These are phyloP conservation scores for Operophtera brumata DNA, from an alignment of 2,888 invertebrate species.

Conservation along the genomic window DNA sequence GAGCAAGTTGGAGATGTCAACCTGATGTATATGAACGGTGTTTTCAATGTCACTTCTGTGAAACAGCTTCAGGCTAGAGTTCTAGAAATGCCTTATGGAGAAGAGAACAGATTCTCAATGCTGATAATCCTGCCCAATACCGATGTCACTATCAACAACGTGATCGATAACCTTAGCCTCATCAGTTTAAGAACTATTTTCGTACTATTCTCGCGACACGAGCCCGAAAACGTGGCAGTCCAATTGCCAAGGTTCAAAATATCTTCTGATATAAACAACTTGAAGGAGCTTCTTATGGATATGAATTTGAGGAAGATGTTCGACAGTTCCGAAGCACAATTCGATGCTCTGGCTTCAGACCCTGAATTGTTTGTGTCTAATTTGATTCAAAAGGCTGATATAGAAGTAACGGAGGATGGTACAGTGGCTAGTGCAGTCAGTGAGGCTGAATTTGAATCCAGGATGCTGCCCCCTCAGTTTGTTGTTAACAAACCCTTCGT, in stretches of 20 bases:
- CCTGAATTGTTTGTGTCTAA: constrained; percentile 51
- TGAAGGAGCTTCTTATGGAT: constrained; percentile 66
- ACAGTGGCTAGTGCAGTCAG: constrained; percentile 53
- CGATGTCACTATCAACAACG: constrained; percentile 58
- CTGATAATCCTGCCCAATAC: constrained; percentile 81
- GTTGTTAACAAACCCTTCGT: constrained; percentile 61
- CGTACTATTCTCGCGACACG: constrained; percentile 53
- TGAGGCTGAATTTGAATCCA: constrained; percentile 40
- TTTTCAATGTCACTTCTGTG: constrained; percentile 43
- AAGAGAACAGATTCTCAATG: constrained; percentile 79
- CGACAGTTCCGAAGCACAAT: constrained; percentile 46
- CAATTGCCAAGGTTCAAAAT: constrained; percentile 82
- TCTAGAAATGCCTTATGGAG: constrained; percentile 63
- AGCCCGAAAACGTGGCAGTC: constrained; percentile 70
- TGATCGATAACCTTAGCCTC: constrained; percentile 72
- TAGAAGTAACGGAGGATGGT: constrained; percentile 67
- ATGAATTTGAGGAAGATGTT: constrained; percentile 66
- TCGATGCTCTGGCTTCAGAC: constrained; percentile 51
- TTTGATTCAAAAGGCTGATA: constrained; percentile 65
- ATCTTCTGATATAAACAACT: constrained; percentile 66
- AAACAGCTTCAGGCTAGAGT: constrained; percentile 49
- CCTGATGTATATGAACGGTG: constrained; percentile 51
- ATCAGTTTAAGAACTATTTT: constrained; percentile 73
- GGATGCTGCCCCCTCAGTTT: constrained; percentile 45
- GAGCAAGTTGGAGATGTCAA: constrained; percentile 56